Evolutionary conservation across 2,888 invertebrate genomes (phyloP).

Genomic region (Cerceris rybyensis): DNA sequence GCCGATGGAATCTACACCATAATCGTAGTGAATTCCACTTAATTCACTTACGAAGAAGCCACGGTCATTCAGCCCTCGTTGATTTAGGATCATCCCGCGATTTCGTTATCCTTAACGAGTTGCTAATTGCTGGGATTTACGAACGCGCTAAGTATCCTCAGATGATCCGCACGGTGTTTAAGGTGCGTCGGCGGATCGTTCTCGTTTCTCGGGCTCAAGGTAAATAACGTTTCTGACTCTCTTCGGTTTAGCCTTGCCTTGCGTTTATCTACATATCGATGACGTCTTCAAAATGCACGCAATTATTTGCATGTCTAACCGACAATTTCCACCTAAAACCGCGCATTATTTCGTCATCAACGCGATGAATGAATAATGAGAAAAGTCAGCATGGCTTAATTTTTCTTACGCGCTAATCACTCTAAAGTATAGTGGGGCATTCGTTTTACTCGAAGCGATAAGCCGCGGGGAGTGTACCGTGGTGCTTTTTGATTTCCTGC

Average conservation of each 20-base stretch:
- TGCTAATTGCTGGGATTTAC: slow-evolving; percentile 75
- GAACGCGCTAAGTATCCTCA: slow-evolving; percentile 68
- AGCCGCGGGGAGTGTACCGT: neutral
- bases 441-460: no score
- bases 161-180: slow-evolving; percentile 47
- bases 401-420: no score
- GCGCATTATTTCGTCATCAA: no score
- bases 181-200: slow-evolving; percentile 47
- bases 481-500: neutral
- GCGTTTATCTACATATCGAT: slow-evolving; percentile 8
- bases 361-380: no score
- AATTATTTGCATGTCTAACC: no score
- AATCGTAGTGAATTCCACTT: slow-evolving; percentile 20
- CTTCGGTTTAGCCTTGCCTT: slow-evolving; percentile 10
- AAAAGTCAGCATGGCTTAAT: no score
- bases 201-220: slow-evolving; percentile 56
- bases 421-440: no score
- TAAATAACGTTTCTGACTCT: slow-evolving; percentile 42
- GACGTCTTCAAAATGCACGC: neutral
- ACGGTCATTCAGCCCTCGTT: slow-evolving; percentile 18
- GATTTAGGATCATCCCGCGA: slow-evolving; percentile 48
- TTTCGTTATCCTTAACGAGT: slow-evolving; percentile 64
- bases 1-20: slow-evolving; percentile 4
- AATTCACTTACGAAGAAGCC: slow-evolving; percentile 9
- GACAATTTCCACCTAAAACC: no score